Percentiles rank a stretch among this genome's conserved stretches.
Conservation (phyloP, 2,797 vertebrate species). For the Antrozous pallidus region DNA sequence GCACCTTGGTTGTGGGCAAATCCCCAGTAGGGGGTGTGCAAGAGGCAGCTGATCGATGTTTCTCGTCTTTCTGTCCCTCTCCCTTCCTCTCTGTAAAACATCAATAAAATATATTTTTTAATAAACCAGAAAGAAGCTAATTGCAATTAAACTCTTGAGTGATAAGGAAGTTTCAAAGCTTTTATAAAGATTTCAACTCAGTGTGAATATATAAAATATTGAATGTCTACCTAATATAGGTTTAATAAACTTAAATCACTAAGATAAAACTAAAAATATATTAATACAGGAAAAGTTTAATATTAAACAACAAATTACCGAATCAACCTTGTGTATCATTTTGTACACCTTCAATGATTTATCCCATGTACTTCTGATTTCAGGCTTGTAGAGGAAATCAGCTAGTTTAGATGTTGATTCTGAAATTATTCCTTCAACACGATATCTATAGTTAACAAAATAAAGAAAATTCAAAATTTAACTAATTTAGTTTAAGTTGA, state of each 20-base stretch:
- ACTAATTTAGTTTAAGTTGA: not conserved
- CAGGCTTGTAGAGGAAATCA: constrained; percentile 78
- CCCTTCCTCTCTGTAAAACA: no score
- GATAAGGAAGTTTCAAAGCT: not conserved
- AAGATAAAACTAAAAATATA: not conserved
- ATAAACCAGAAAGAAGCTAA: constrained; percentile 32
- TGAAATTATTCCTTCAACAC: constrained; percentile 80
- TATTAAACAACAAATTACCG: constrained; percentile 69
- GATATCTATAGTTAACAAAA: constrained; percentile 73
- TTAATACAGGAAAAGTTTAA: not conserved
- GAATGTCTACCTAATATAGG: not conserved
- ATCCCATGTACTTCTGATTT: constrained; percentile 80
- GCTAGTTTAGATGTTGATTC: constrained; percentile 75
- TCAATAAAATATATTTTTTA: no score
- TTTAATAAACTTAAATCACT: constrained; percentile 8
- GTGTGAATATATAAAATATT: not conserved
- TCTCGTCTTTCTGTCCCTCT: no score
- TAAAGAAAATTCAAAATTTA: constrained; percentile 38
- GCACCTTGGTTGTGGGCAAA: no score
- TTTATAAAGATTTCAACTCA: constrained; percentile 28
- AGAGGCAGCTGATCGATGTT: no score
- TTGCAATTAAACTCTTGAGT: not conserved
- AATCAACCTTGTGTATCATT: constrained; percentile 77
- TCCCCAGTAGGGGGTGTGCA: no score
- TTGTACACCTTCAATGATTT: constrained; percentile 75